A percentile compares a stretch with the other conserved stretches of the same genome.
Conservation (phyloP, 2,888 invertebrate genomes). For the Alentia gelatinosa region DNA sequence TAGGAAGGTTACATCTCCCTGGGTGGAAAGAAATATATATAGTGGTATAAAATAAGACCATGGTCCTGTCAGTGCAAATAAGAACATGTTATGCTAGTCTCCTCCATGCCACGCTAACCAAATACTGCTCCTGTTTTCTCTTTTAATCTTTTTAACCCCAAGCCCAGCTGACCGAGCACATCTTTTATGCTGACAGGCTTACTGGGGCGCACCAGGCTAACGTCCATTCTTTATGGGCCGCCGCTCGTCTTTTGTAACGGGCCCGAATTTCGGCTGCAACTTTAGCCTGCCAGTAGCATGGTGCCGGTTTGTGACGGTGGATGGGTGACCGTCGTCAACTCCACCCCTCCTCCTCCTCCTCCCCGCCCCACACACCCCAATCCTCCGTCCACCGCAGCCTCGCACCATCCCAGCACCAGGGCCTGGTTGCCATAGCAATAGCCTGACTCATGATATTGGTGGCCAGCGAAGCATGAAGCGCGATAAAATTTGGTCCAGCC, state of each 20-base stretch:
- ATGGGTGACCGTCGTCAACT: neutral
- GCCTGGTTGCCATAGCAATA: slow-evolving; percentile 14
- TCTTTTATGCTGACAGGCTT: neutral
- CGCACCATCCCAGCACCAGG: neutral
- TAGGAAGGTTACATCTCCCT: no score
- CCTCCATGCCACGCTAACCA: no score
- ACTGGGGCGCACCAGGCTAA: neutral
- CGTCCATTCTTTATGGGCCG: neutral
- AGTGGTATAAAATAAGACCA: no score
- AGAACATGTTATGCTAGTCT: no score
- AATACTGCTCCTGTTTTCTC: no score
- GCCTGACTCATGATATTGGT: slow-evolving; percentile 42
- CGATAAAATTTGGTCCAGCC: slow-evolving; percentile 12
- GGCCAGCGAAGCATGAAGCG: slow-evolving; percentile 20
- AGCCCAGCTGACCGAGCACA: neutral
- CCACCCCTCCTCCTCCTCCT: neutral
- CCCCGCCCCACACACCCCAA: neutral
- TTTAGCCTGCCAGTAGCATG: neutral
- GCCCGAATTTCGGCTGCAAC: neutral
- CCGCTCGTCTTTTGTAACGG: neutral
- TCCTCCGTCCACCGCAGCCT: neutral
- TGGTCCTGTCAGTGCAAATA: no score
- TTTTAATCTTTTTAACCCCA: no score
- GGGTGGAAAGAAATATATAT: no score
- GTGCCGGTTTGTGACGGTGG: neutral